Conservation (phyloP, 2,888 invertebrate species). For the Callinectes sapidus region DNA sequence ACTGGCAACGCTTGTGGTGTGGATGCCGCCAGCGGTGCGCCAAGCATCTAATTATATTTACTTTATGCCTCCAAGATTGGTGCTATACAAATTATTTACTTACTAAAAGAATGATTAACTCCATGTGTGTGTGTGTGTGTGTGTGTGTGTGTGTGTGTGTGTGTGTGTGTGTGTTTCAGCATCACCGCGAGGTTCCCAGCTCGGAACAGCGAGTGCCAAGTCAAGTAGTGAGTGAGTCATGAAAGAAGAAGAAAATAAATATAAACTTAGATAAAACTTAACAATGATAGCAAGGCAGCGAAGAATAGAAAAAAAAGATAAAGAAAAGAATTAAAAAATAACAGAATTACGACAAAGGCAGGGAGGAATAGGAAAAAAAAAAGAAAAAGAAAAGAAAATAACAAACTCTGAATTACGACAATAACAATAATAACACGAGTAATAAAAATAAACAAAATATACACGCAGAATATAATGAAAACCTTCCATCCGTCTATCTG, state of each 20-base stretch:
- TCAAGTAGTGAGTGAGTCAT: background rate
- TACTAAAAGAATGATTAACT: background rate
- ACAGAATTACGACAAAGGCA: background rate
- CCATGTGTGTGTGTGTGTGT: conserved; percentile 36
- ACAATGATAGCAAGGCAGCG: background rate
- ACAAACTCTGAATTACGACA: background rate
- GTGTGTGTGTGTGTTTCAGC: background rate
- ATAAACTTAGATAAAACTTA: background rate
- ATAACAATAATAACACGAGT: background rate
- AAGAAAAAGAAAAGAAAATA: background rate
- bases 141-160: background rate
- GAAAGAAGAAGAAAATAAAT: background rate
- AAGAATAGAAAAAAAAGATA: background rate
- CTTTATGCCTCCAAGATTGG: background rate
- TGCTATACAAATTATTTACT: background rate
- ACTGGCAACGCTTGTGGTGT: background rate
- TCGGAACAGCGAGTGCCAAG: background rate
- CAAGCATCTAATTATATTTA: background rate
- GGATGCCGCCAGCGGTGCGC: background rate
- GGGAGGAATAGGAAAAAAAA: no score
- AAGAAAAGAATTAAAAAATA: background rate
- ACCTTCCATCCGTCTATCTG: background rate
- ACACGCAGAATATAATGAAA: background rate
- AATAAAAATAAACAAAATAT: background rate
- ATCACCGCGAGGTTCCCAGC: background rate